These are phyloP conservation scores for Cephus runcator DNA, from an alignment of 2,888 invertebrate species.

Conservation along the genomic window DNA sequence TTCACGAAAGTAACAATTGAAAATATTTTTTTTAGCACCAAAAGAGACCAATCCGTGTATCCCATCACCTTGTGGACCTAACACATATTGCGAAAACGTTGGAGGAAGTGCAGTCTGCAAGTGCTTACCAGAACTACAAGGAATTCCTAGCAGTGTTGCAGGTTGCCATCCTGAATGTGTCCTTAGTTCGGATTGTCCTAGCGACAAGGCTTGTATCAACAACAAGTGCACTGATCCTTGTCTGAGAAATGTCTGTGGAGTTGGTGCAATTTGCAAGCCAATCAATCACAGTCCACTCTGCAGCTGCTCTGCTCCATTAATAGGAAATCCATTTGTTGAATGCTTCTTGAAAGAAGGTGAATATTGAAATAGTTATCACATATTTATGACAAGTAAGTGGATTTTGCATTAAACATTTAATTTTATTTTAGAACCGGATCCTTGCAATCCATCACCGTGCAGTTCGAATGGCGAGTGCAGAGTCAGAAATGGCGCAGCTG, in stretches of 20 bases:
- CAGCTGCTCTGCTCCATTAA: slow-evolving; percentile 72
- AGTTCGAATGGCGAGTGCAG: slow-evolving; percentile 85
- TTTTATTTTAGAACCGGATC: slow-evolving; percentile 67
- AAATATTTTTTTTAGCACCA: slow-evolving; percentile 36
- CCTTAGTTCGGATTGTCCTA: slow-evolving; percentile 79
- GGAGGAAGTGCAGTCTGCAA: slow-evolving; percentile 63
- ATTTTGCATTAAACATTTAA: neutral
- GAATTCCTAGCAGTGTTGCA: slow-evolving; percentile 64
- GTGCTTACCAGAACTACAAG: slow-evolving; percentile 63
- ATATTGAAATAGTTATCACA: neutral
- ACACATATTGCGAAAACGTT: slow-evolving; percentile 65
- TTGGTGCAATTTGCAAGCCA: slow-evolving; percentile 78
- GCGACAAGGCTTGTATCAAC: slow-evolving; percentile 84
- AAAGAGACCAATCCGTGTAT: slow-evolving; percentile 62
- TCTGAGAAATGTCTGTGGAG: slow-evolving; percentile 81
- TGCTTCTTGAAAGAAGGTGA: slow-evolving; percentile 63
- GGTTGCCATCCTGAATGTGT: slow-evolving; percentile 67
- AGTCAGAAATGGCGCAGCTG: slow-evolving; percentile 75
- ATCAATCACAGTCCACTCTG: slow-evolving; percentile 83
- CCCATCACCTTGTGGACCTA: slow-evolving; percentile 68
- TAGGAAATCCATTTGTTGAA: slow-evolving; percentile 68
- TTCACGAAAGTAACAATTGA: slow-evolving; percentile 15
- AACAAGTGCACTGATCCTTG: slow-evolving; percentile 86
- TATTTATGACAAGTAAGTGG: neutral
- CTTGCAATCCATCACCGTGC: slow-evolving; percentile 89